Evolutionary conservation across 2,888 invertebrate genomes (phyloP).

Genomic region (Eristalis arbustorum): DNA sequence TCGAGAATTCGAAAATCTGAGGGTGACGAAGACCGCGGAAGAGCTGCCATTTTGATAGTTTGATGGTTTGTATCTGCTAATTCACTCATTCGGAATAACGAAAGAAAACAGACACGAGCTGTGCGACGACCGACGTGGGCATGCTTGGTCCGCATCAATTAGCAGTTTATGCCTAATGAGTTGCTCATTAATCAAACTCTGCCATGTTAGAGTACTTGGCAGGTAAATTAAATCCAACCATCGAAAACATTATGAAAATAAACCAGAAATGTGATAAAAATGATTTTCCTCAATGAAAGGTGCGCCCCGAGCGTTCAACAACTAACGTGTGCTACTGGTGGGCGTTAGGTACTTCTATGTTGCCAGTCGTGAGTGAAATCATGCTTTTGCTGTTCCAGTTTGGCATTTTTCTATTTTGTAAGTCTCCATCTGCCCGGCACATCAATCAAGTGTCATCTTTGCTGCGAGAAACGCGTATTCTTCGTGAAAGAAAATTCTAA

Average conservation of each 20-base stretch:
- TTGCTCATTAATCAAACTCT: conserved; percentile 53
- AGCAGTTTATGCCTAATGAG: conserved; percentile 61
- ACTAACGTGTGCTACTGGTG: background rate
- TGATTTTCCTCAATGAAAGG: conserved; percentile 29
- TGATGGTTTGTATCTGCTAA: conserved; percentile 27
- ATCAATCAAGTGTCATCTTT: conserved; percentile 67
- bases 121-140: conserved; percentile 8
- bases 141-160: conserved; percentile 51
- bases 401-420: conserved; percentile 35
- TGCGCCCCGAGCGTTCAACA: conserved; percentile 12
- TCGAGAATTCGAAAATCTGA: background rate
- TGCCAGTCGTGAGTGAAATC: background rate
- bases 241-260: conserved; percentile 47
- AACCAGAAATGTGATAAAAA: conserved; percentile 23
- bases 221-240: conserved; percentile 54
- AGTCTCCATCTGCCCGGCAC: conserved; percentile 63
- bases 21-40: background rate
- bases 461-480: conserved; percentile 24
- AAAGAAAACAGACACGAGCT: conserved; percentile 23
- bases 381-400: conserved; percentile 38
- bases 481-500: conserved; percentile 44
- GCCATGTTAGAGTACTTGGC: conserved; percentile 44
- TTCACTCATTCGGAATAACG: conserved; percentile 14
- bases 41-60: conserved; percentile 13
- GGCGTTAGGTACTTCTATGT: conserved; percentile 9